Evolutionary conservation across 2,113 vertebrate species (phyloP).

Genomic region (Nothocercus nigrocapillus): DNA sequence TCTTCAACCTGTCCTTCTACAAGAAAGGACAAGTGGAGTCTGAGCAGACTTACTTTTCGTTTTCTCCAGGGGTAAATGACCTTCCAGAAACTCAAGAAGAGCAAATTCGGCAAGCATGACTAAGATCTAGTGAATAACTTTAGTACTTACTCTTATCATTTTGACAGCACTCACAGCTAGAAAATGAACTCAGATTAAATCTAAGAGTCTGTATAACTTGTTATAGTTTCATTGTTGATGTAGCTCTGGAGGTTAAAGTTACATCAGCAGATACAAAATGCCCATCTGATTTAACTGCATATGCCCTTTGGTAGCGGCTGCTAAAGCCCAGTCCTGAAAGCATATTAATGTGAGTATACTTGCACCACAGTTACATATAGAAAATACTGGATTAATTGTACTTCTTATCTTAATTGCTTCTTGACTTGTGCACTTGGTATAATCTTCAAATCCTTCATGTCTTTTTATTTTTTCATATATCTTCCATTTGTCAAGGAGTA

Average conservation of each 20-base stretch:
- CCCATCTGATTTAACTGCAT: background rate
- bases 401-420: background rate
- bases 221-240: background rate
- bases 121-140: slow-evolving; percentile 38
- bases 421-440: background rate
- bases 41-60: slow-evolving; percentile 15
- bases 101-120: slow-evolving; percentile 28
- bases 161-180: slow-evolving; percentile 38
- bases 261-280: background rate
- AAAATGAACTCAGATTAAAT: slow-evolving; percentile 28
- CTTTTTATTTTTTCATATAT: background rate
- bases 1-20: slow-evolving; percentile 42
- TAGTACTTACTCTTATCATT: slow-evolving; percentile 22
- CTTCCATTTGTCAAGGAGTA: background rate
- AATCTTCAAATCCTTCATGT: background rate
- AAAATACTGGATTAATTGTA: background rate
- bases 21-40: slow-evolving; percentile 37
- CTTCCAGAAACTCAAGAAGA: slow-evolving; percentile 49
- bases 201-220: background rate
- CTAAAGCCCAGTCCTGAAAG: background rate
- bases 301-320: background rate
- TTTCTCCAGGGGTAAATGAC: slow-evolving; percentile 56
- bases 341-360: background rate
- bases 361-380: background rate
- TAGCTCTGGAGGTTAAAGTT: background rate